Conservation (phyloP, 1,140 invertebrate genomes). For the Meloidogyne exigua region DNA sequence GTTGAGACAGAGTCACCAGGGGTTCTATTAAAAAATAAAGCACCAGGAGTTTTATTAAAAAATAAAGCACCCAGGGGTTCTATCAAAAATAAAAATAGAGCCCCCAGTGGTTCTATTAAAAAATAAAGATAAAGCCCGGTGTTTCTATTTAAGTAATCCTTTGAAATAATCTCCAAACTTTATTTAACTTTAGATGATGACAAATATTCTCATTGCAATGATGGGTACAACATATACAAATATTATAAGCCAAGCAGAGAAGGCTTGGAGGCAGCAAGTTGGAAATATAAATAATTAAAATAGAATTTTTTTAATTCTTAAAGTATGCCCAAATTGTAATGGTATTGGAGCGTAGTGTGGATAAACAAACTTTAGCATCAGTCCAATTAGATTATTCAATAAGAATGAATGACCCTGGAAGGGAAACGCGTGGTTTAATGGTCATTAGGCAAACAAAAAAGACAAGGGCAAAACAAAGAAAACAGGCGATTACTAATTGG, state of each 20-base stretch:
- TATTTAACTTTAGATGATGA: conserved; percentile 67
- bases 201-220: conserved; percentile 68
- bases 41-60: no score
- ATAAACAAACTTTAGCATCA: conserved; percentile 80
- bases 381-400: conserved; percentile 93
- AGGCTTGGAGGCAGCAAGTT: conserved; percentile 96
- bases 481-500: conserved; percentile 93
- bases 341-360: conserved; percentile 84
- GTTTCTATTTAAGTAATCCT: no score
- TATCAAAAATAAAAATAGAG: no score
- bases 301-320: conserved; percentile 22
- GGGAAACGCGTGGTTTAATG: conserved; percentile 78
- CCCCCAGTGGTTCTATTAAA: no score
- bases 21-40: no score
- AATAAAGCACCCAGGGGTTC: no score
- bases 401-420: conserved; percentile 73
- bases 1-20: no score
- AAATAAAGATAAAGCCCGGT: no score
- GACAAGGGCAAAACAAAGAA: conserved; percentile 88
- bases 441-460: conserved; percentile 95
- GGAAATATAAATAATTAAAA: conserved; percentile 29
- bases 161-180: neutral
- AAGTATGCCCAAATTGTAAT: conserved; percentile 98
- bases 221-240: conserved; percentile 69
- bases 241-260: conserved; percentile 94